Base-by-base conservation (phyloP, 2,113 vertebrate species). In the Haliaeetus leucogaster region DNA sequence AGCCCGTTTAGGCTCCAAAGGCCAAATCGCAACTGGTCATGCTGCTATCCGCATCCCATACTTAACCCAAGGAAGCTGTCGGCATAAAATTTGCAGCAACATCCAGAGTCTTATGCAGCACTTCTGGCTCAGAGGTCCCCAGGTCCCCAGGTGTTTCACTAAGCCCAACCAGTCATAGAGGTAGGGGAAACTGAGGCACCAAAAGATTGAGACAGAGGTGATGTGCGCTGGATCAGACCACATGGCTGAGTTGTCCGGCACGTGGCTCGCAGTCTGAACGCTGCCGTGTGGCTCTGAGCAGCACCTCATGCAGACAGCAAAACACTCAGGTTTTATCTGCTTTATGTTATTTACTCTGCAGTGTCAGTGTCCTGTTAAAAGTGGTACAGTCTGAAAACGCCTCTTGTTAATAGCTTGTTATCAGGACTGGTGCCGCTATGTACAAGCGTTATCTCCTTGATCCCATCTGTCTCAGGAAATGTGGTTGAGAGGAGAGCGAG, bases 371-470 rank as follows among this genome's bases (percentile, higher is more conserved):
- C 67, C 58, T 59, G 48, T 56, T 62, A 12, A 67, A 73, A 97
- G 85, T 21, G 11, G 58, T 47, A 14, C n/a, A 76, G 68, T 18
- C 56, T 55, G 63, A 90, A 93, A 92, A 74, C 9, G 29, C 48
- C 58, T 80, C 47, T 84, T 96, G 80, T 95, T 93, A 80, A 89
- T 72, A 63, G 70, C 89, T 93, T 55, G n/a, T 96, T 96, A 88
- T 91, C 73, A 72, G 77, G 15, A 6, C 70, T 30, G 43, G 26
- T 76, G 89, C 71, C 19, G 36, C 45, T 42, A 3, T 36, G n/a
- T 86, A 68, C 78, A 85, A 70, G 81, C 5, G 0, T 91, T 93
- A 91, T 94, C 91, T 90, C 79, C 91, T 93, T 85, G 58, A 85
- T 94, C 81, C 86, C 63, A 62, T 85, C 93, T 95, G 63, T 50